Evolutionary conservation across 2,797 vertebrate genomes (phyloP), one percentile per base, ranked within the genome.

Genomic region (Spea hammondii): DNA sequence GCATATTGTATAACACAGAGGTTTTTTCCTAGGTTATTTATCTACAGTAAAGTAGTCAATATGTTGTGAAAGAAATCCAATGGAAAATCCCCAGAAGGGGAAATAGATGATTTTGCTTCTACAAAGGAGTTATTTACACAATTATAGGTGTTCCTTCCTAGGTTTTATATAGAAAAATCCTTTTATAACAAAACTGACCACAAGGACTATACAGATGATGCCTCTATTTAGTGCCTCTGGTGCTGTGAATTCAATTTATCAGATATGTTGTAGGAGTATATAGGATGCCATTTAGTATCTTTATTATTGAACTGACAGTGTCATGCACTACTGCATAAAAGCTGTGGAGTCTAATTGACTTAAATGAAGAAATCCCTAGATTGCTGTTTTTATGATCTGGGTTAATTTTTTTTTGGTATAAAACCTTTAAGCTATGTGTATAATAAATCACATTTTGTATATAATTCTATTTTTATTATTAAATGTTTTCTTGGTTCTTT

Each of bases 61-160:
- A 66, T 32, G 14, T 78, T 78, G 48, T 72, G 76, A 78, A 72
- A 72, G 76, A 78, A 78, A 78, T 65, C 32, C 69, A 78, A 72
- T 72, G 69, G 44, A 49, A 78, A 71, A 65, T 78, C 69, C 76
- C 69, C 69, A 72, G 69, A 47, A 78, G 76, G 70, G 75, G 74
- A 78, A 78, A 78, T 45, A 66, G 59, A 71, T 72, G 44, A 72
- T 72, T 72, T 66, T 66, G 59, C 53, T 57, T 65, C 44, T 78
- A 78, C 59, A 54, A 78, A 60, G 60, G 45, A 62, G 57, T 78
- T 57, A 78, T 78, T 78, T 78, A 65, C 44, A 72, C 59, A 72
- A 65, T 53, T 78, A 65, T 54, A 66, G 44, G 69, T 55, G 50
- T 65, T 47, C 53, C 44, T 72, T 72, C 44, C 72, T 72, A 78